Percentiles rank a stretch among this genome's conserved stretches.
Evolutionary conservation across 2,888 invertebrate species (phyloP).

Genomic region (Sesamia inferens): DNA sequence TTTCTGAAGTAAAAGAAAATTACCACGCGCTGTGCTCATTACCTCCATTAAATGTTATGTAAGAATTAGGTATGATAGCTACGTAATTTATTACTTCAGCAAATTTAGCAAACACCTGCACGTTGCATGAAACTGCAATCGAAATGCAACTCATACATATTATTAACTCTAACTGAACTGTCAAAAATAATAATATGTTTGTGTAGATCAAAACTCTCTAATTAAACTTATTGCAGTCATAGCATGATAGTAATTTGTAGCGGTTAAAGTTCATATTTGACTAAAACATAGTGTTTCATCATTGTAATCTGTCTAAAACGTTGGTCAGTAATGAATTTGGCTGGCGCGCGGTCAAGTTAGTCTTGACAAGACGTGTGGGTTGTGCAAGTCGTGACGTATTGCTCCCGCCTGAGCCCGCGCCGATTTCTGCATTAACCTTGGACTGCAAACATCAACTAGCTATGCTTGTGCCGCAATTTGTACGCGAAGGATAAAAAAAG

Average conservation of each 20-base stretch:
- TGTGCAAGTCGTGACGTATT: slow-evolving; percentile 75
- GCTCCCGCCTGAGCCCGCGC: slow-evolving; percentile 73
- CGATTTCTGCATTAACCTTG: slow-evolving; percentile 79
- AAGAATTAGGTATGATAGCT: slow-evolving; percentile 37
- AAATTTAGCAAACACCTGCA: slow-evolving; percentile 31
- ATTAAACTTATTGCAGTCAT: slow-evolving; percentile 34
- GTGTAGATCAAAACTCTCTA: slow-evolving; percentile 15
- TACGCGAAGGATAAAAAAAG: slow-evolving; percentile 32
- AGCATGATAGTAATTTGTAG: too few species aligned
- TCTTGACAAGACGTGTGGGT: slow-evolving; percentile 75
- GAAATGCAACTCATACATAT: slow-evolving; percentile 17
- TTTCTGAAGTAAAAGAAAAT: slow-evolving; percentile 71
- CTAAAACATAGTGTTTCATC: slow-evolving; percentile 64
- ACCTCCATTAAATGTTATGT: slow-evolving; percentile 34
- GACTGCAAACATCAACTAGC: slow-evolving; percentile 63
- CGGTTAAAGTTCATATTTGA: slow-evolving; percentile 66
- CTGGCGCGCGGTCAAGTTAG: slow-evolving; percentile 68
- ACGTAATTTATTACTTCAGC: slow-evolving; percentile 23
- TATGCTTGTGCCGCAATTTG: slow-evolving; percentile 58
- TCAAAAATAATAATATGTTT: slow-evolving; percentile 10
- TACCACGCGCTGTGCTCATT: slow-evolving; percentile 54
- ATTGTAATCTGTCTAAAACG: slow-evolving; percentile 66
- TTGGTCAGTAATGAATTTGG: slow-evolving; percentile 73
- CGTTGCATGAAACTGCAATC: slow-evolving; percentile 23
- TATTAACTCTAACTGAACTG: slow-evolving; percentile 14